Base-by-base conservation (phyloP, 2,888 invertebrate species). In the Drosophila aldrichi region DNA sequence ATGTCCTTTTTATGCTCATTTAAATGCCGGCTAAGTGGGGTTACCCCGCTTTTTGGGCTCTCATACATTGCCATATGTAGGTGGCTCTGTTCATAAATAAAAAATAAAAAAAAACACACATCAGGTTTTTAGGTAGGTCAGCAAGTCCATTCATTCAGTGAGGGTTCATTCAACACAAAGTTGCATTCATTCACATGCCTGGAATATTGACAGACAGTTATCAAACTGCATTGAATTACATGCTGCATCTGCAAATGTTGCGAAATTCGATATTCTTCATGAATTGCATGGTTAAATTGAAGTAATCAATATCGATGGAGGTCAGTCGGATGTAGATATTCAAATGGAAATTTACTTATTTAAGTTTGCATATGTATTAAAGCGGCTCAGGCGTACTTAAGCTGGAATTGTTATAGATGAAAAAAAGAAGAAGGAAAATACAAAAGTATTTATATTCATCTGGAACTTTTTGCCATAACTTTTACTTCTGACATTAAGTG, bases 21-120 rank as follows among this genome's bases (percentile, higher is more conserved):
- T 83, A 74, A 89, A 74, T 74, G 81, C 73, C 74, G 69, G 73
- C 88, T 76, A 86, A 86, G 78, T 86, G 90, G 70, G 89, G 74
- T 74, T 86, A 61, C 52, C 29, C 38, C 46, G 41, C 51, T 62
- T 43, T 60, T 29, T 59, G 14, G n/a, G 2, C n/a, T 22, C 16
- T 18, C 40, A 18, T 67, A 44, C 44, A 29, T 6, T 49, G 34
- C 43, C 48, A 22, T 56, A 58, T 58, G 66, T 70, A 52, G 52
- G 46, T 48, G 60, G 55, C 29, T 34, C 58, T 20, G 34, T 59
- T 10, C 41, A 48, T 20, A 32, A 16, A 41, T 22, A 34, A 40
- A n/a, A 29, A n/a, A 48, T 20, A 32, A 16, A 41, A n/a, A 34
- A 40, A n/a, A 29, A n/a, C 48, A 10, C 9, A 48, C n/a, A 29